Evolutionary conservation across 2,888 invertebrate species (phyloP), one percentile per base, ranked within the genome.

Genomic region (Leptothorax acervorum): DNA sequence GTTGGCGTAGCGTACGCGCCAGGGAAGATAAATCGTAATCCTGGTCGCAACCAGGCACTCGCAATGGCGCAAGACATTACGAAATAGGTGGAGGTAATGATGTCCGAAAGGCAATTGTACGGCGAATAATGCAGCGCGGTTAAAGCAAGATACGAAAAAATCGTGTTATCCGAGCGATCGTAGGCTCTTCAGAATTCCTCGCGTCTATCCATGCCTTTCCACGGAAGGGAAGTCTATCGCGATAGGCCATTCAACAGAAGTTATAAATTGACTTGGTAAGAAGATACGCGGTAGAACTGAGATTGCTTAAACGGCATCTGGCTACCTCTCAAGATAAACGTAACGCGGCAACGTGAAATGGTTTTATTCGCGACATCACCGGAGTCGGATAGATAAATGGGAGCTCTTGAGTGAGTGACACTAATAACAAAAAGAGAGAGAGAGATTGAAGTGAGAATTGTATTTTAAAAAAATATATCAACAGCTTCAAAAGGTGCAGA

Each of bases 251-350:
- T 81, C 48, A 39, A 18, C 48, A 81, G 60, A 60, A 48, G 60
- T 81, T 73, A 81, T 81, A 81, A 81, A 81, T 79, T 62, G 74
- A 81, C 74, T 73, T 39, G 35, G 79, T 71, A 81, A 81, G 79
- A 74, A 73, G 60, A 81, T 55, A 78, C 78, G 48, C 74, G 74
- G n/a, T 48, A 60, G 66, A 68, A 60, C 31, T 42, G 18, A 23
- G 73, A 78, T 71, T 35, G 6, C 57, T 71, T 60, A 31, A 78
- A 57, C 11, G 45, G 35, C 60, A 73, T 71, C 73, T 60, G 45
- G 35, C 73, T 79, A 48, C 35, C 60, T 57, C 48, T 60, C 73
- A 23, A 68, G 45, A 45, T 45, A 73, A 79, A 79, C 57, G 35
- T 57, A 42, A 45, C 15, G 35, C 57, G 23, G 6, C 15, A 45